Conservation (phyloP, 2,797 vertebrate species). For the Darevskia nairensis region DNA sequence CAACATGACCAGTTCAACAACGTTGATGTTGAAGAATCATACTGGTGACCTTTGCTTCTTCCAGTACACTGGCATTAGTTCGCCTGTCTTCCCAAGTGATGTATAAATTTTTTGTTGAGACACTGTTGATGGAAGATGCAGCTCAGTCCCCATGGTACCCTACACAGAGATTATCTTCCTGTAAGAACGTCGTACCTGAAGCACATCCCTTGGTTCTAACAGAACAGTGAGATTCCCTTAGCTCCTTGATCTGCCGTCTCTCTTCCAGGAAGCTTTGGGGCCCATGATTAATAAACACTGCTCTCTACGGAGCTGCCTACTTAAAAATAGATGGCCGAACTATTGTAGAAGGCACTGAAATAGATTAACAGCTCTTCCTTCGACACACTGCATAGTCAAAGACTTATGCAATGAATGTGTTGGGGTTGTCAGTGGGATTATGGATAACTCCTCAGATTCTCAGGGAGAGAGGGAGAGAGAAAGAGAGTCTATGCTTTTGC, state of each 20-base stretch:
- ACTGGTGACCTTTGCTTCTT: too few relatives aligned
- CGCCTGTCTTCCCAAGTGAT: too few relatives aligned
- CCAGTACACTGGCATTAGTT: too few relatives aligned
- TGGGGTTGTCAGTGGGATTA: conserved; percentile 51
- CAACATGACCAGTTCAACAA: too few relatives aligned
- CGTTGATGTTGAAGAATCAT: too few relatives aligned
- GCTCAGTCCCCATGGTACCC: not conserved
- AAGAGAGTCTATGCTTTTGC: conserved; percentile 26
- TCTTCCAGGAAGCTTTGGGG: not conserved
- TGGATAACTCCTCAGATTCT: conserved; percentile 47
- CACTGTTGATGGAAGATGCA: too few relatives aligned
- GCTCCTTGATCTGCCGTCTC: not conserved
- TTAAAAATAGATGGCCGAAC: conserved; percentile 28
- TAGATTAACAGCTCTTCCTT: conserved; percentile 25
- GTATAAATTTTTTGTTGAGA: too few relatives aligned
- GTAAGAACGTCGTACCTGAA: not conserved
- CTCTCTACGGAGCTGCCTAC: conserved; percentile 8
- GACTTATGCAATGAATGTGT: conserved; percentile 15
- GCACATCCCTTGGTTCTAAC: not conserved
- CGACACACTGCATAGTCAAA: conserved; percentile 2
- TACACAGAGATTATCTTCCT: not conserved
- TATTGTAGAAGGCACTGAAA: conserved; percentile 30
- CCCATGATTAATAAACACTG: conserved; percentile 1
- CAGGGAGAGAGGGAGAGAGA: conserved; percentile 13
- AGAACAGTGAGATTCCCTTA: not conserved